Percentiles rank a stretch among this genome's conserved stretches.
These are phyloP conservation scores for Suricata suricatta DNA, from an alignment of 2,113 vertebrate species.

Conservation along the genomic window DNA sequence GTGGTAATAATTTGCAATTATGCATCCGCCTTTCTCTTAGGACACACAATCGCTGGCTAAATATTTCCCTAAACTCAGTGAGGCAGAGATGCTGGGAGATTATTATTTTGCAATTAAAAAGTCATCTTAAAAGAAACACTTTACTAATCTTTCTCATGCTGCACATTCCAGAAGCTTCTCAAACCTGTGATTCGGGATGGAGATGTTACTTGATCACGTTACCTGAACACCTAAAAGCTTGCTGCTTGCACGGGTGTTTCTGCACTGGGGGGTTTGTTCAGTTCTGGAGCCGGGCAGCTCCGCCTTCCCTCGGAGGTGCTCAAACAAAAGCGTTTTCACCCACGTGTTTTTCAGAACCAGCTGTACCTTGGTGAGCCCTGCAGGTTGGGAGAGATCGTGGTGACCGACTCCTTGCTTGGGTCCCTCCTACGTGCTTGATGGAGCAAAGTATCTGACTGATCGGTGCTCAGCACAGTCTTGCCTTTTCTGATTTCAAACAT, in stretches of 20 bases:
- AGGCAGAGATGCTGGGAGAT: slow-evolving; percentile 1
- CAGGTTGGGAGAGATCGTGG: background rate
- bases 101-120: slow-evolving; percentile 53
- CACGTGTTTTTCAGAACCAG: background rate
- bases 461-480: background rate
- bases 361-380: background rate
- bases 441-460: background rate
- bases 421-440: background rate
- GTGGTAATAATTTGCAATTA: slow-evolving; percentile 46
- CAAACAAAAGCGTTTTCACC: background rate
- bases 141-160: background rate
- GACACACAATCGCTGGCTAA: background rate
- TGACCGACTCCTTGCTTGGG: background rate
- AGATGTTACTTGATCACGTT: background rate
- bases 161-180: background rate
- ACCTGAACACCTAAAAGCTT: background rate
- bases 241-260: background rate
- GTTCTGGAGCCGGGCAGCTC: background rate
- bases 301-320: background rate
- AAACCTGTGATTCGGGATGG: accelerated
- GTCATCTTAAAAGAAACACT: slow-evolving; percentile 19
- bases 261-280: background rate
- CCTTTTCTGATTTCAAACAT: background rate
- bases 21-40: slow-evolving; percentile 3
- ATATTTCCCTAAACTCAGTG: background rate